A percentile compares a stretch with the other conserved stretches of the same genome.
Evolutionary conservation across 2,888 invertebrate genomes (phyloP).

Genomic region (Calephelis perditalis): DNA sequence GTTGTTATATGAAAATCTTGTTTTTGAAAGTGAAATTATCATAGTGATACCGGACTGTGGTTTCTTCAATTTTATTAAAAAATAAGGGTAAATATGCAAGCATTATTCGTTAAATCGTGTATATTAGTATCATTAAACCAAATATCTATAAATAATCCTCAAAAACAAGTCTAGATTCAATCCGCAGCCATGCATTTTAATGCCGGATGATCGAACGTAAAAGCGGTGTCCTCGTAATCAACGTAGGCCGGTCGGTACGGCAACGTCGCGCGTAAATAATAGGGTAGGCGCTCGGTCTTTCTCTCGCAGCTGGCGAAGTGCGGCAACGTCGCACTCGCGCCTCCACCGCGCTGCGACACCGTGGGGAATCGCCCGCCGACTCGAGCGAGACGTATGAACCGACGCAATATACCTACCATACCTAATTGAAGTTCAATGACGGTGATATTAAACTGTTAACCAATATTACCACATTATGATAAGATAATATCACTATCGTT

Average conservation of each 20-base stretch:
- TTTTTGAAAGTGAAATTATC: constrained; percentile 9
- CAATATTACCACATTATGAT: constrained; percentile 18
- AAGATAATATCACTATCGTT: constrained; percentile 19
- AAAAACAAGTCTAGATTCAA: constrained; percentile 3
- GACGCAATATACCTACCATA: constrained; percentile 67
- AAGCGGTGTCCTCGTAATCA: constrained; percentile 78
- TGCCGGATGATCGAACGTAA: constrained; percentile 73
- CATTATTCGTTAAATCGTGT: not conserved
- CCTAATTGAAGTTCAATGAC: constrained; percentile 32
- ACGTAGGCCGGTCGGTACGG: constrained; percentile 72
- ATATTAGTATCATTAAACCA: not conserved
- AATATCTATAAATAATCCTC: not conserved
- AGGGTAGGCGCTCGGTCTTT: constrained; percentile 76
- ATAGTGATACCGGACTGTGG: not conserved
- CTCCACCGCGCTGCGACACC: constrained; percentile 47
- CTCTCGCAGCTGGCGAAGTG: constrained; percentile 75
- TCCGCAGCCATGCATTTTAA: constrained; percentile 46
- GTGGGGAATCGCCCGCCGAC: constrained; percentile 49
- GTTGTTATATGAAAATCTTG: constrained; percentile 8
- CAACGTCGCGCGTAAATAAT: constrained; percentile 78
- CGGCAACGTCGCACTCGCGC: constrained; percentile 63
- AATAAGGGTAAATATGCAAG: not conserved
- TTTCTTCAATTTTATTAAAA: not conserved
- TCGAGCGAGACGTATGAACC: constrained; percentile 57
- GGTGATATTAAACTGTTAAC: constrained; percentile 16